phyloP scores from a whole-genome alignment of 1,140 invertebrate genomes.

The Penaeus chinensis region DNA sequence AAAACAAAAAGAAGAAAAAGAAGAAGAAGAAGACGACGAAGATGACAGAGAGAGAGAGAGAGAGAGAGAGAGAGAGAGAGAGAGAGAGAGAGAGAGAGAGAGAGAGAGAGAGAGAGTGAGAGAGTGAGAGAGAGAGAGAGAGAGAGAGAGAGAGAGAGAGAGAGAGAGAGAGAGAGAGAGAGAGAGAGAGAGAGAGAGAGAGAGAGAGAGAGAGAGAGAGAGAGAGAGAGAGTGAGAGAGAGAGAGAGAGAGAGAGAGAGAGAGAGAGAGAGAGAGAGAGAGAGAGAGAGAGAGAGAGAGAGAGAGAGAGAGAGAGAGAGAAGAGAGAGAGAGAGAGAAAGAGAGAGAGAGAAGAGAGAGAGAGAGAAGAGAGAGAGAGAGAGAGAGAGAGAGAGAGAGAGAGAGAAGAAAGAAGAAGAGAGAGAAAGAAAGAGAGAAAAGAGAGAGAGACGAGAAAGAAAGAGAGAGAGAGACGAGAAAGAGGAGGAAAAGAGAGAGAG shows the following conservation, averaged over 20 bases:
- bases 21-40: not conserved
- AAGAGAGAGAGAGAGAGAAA: not conserved
- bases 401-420: not conserved
- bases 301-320: not conserved
- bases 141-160: not conserved
- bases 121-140: not conserved
- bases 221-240: not conserved
- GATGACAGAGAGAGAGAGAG: not conserved
- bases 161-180: not conserved
- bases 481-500: not conserved
- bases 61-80: not conserved
- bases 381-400: not conserved
- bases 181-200: not conserved
- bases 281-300: not conserved
- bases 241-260: too few relatives aligned
- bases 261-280: not conserved
- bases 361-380: not conserved
- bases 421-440: not conserved
- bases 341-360: not conserved
- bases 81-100: too few relatives aligned
- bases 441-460: not conserved
- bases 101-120: not conserved
- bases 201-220: not conserved
- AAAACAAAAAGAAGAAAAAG: not conserved
- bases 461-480: not conserved